Evolutionary conservation across 2,113 vertebrate genomes (phyloP), one percentile per base, ranked within the genome.

Genomic region (Perca schrenkii): DNA sequence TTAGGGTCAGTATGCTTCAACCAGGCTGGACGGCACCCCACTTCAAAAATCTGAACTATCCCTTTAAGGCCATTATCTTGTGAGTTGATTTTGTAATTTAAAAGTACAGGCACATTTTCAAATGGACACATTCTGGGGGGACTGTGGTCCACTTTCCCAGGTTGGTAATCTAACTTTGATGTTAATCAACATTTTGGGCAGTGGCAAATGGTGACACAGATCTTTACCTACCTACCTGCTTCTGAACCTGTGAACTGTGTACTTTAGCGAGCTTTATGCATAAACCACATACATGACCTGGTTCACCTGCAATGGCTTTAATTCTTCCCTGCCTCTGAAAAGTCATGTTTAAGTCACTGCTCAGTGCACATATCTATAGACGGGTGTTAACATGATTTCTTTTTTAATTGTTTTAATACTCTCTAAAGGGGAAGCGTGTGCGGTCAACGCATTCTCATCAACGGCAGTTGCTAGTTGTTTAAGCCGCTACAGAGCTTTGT

Each of bases 341-440:
- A 34, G 34, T 71, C 28, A 17, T 6, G 3, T 56, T 31, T 62
- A 64, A 65, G 52, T 79, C 52, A 40, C 56, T 6, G 8, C 34
- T 80, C 46, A 57, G 13, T 21, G 36, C 31, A 43, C 62, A 40
- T 75, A 56, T 58, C 74, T 63, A 63, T 28, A 73, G 60, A 58
- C 8, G 13, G 57, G 64, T 74, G 68, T 75, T 75, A 80, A 63
- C 72, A 67, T 63, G n/a, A 82, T 77, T 61, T 77, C 69, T 49
- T 58, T 47, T 58, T 40, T 15, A 62, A 43, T 22, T 53, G 49
- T 72, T 53, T 53, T 72, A 82, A 77, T 71, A 43, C 21, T 79
- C 67, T 71, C 57, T n/a, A 67, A 43, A n/a, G 21, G 56, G 46
- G 31, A 70, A 15, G 34, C n/a, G 8, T 21, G 36, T 19, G 63